phyloP scores from a whole-genome alignment of 2,797 vertebrate genomes.

The Loris lydekkerianus region DNA sequence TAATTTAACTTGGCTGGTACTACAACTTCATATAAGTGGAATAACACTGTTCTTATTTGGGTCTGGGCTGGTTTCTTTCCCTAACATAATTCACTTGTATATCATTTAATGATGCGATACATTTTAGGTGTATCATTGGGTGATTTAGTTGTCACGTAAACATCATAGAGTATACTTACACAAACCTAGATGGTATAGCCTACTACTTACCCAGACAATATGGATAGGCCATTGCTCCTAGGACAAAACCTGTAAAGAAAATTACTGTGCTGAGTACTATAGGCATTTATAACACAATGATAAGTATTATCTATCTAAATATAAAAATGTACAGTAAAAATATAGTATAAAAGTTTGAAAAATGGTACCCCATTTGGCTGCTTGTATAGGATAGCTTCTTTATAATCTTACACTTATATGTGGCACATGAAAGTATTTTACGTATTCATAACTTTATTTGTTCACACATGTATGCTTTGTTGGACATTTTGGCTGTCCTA shows the following conservation, averaged over 20 bases:
- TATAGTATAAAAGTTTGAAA: background rate
- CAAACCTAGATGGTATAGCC: background rate
- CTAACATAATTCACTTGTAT: background rate
- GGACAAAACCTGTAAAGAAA: background rate
- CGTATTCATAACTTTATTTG: background rate
- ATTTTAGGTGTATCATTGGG: background rate
- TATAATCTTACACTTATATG: no score
- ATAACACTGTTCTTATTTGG: background rate
- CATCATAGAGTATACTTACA: background rate
- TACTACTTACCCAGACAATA: background rate
- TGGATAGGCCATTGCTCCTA: background rate
- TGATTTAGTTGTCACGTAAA: background rate
- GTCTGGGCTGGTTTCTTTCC: background rate
- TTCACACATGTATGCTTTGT: background rate
- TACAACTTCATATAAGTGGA: background rate
- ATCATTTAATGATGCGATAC: background rate
- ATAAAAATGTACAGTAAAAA: background rate
- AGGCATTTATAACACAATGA: no score
- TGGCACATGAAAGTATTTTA: no score
- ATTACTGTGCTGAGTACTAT: background rate
- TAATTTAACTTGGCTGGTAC: background rate
- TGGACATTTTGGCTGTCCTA: background rate
- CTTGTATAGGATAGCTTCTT: no score
- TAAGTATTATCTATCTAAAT: no score
- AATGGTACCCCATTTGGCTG: background rate